Evolutionary conservation across 2,888 invertebrate genomes (phyloP).

Genomic region (Scaptomyza tumidula): DNA sequence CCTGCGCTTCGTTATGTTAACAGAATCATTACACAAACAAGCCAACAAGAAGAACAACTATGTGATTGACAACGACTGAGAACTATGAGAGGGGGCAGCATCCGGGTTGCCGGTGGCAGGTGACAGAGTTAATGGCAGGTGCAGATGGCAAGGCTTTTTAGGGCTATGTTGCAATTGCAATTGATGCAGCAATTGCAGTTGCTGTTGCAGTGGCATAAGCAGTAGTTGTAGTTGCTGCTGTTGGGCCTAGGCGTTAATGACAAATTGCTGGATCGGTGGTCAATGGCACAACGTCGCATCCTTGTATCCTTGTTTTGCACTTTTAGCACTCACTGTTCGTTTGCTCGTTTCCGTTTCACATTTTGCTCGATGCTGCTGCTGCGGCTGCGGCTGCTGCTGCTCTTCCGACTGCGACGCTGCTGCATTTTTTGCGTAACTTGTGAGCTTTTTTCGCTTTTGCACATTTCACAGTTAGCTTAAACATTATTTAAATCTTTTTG

Average conservation of each 20-base stretch:
- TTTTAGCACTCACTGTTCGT: slow-evolving; percentile 55
- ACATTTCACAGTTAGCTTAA: slow-evolving; percentile 66
- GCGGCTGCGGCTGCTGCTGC: slow-evolving; percentile 21
- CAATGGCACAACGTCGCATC: slow-evolving; percentile 66
- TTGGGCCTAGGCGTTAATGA: slow-evolving; percentile 60
- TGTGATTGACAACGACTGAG: slow-evolving; percentile 35
- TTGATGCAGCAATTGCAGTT: slow-evolving; percentile 24
- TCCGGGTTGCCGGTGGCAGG: slow-evolving; percentile 46
- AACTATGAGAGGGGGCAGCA: slow-evolving; percentile 15
- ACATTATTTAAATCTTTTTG: slow-evolving; percentile 41
- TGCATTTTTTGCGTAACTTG: slow-evolving; percentile 76
- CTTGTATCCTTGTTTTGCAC: slow-evolving; percentile 56
- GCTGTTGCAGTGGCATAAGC: slow-evolving; percentile 23
- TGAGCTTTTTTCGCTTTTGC: slow-evolving; percentile 63
- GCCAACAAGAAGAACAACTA: slow-evolving; percentile 34
- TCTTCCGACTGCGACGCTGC: slow-evolving; percentile 51
- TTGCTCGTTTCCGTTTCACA: slow-evolving; percentile 69
- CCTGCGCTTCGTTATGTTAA: slow-evolving; percentile 53
- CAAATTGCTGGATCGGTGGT: slow-evolving; percentile 73
- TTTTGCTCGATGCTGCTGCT: slow-evolving; percentile 55
- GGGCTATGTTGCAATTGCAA: slow-evolving; percentile 45
- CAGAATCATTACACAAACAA: slow-evolving; percentile 54
- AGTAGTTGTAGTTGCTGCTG: slow-evolving; percentile 28
- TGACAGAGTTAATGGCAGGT: slow-evolving; percentile 34
- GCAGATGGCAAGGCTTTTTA: slow-evolving; percentile 43